A percentile compares a stretch with the other conserved stretches of the same genome.
Evolutionary conservation across 1,140 invertebrate genomes (phyloP).

Genomic region (Drosophila lacertosa): DNA sequence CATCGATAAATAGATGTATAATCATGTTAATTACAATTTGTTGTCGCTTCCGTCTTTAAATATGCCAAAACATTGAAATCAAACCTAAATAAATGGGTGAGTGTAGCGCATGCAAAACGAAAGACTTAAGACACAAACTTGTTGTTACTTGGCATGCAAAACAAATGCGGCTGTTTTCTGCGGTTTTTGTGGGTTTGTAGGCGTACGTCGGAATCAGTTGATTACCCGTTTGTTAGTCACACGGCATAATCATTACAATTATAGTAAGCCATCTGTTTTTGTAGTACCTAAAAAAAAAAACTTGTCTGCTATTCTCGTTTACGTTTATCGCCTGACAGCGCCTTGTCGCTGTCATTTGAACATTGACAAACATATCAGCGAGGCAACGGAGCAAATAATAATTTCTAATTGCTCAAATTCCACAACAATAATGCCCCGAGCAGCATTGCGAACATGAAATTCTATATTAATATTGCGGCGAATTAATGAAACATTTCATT

Average conservation of each 20-base stretch:
- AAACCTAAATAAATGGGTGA: conserved; percentile 17
- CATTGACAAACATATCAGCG: conserved; percentile 16
- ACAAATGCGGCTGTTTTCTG: conserved; percentile 10
- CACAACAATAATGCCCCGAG: conserved; percentile 32
- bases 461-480: conserved; percentile 55
- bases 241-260: conserved; percentile 7
- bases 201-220: conserved; percentile 23
- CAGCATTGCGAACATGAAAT: conserved; percentile 55
- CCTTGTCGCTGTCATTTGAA: conserved; percentile 21
- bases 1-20: conserved; percentile 22
- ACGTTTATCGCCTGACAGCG: neutral
- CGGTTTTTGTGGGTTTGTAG: conserved; percentile 41
- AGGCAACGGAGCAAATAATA: conserved; percentile 65
- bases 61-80: conserved; percentile 27
- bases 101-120: conserved; percentile 42
- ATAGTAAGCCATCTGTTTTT: conserved; percentile 7
- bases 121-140: conserved; percentile 53
- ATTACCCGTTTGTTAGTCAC: conserved; percentile 4
- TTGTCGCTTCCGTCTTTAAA: conserved; percentile 43
- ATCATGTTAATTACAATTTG: conserved; percentile 50
- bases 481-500: conserved; percentile 77
- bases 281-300: neutral
- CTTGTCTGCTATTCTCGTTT: neutral
- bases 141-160: conserved; percentile 32
- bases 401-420: conserved; percentile 81